phyloP scores from a whole-genome alignment of 1,140 invertebrate species.

The Zaprionus lachaisei region DNA sequence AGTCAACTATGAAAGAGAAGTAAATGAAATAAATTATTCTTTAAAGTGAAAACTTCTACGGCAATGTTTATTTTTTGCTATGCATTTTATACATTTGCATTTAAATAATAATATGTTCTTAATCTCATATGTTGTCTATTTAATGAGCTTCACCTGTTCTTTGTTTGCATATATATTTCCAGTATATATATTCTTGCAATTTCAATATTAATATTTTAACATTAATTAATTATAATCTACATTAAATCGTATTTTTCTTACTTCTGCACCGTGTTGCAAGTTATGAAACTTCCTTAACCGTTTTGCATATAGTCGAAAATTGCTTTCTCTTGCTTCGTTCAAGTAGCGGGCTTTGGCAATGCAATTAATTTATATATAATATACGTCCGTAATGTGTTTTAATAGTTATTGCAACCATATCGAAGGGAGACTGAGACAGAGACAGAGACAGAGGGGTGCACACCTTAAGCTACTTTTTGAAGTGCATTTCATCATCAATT shows the following conservation, averaged over 20 bases:
- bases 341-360: slow-evolving; percentile 13
- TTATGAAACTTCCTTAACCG: neutral
- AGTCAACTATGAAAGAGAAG: neutral
- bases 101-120: neutral
- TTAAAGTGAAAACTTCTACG: neutral
- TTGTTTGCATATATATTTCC: slow-evolving; percentile 29
- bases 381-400: slow-evolving; percentile 6
- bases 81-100: slow-evolving; percentile 32
- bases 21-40: neutral
- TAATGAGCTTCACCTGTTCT: slow-evolving; percentile 47
- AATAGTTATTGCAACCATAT: slow-evolving; percentile 48
- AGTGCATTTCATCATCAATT: slow-evolving; percentile 82
- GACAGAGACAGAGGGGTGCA: slow-evolving; percentile 7
- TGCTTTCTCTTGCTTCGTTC: neutral
- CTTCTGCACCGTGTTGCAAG: slow-evolving; percentile 17
- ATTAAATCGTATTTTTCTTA: neutral
- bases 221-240: slow-evolving; percentile 13
- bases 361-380: slow-evolving; percentile 36
- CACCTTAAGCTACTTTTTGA: slow-evolving; percentile 80
- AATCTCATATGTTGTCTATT: neutral
- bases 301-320: neutral
- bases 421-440: neutral
- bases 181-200: slow-evolving; percentile 2
- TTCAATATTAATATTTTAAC: neutral
- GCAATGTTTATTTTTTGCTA: slow-evolving; percentile 3